Conservation (phyloP, 2,113 vertebrate species). For the Haemorhous mexicanus region DNA sequence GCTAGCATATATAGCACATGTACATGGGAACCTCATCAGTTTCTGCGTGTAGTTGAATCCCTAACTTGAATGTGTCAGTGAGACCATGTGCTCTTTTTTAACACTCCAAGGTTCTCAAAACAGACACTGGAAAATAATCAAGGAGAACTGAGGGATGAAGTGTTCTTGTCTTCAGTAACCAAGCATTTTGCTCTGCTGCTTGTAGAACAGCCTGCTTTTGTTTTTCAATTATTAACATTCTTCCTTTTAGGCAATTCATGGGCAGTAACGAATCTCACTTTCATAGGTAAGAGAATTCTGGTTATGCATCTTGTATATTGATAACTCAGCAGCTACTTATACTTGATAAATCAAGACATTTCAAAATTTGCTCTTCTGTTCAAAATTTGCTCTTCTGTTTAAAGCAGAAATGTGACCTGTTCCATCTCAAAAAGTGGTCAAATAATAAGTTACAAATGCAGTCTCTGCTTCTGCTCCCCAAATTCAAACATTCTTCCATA, state of each 20-base stretch:
- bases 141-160: neutral
- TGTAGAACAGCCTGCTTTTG: neutral
- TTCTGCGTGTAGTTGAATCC: fast-evolving
- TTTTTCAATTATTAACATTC: neutral
- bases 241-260: neutral
- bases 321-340: neutral
- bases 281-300: neutral
- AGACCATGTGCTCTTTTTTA: neutral
- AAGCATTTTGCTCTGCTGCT: neutral
- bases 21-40: neutral
- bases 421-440: neutral
- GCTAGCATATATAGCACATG: fast-evolving
- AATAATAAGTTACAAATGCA: neutral
- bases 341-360: neutral
- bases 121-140: neutral
- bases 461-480: neutral
- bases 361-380: neutral
- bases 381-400: neutral
- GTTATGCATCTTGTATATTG: neutral
- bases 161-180: neutral
- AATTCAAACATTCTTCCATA: neutral
- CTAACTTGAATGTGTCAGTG: neutral
- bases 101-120: neutral
- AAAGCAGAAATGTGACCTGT: neutral
- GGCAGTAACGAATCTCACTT: neutral